Conservation (phyloP, 2,888 invertebrate genomes). For the Pristionchus arcanus region DNA sequence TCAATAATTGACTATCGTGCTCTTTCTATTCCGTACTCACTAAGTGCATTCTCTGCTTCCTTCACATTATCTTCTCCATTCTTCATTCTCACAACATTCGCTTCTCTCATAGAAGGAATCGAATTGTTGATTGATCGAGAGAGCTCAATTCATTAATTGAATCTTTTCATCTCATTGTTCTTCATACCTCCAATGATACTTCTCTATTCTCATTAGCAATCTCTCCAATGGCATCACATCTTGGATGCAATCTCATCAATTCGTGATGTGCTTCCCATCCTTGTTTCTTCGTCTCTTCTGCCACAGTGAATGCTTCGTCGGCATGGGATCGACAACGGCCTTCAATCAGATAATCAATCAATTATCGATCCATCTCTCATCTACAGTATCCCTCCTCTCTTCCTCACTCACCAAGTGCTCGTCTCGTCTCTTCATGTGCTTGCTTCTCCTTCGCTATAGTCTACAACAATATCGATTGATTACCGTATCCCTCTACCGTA, state of each 20-base stretch:
- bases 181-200: background rate
- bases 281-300: background rate
- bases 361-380: background rate
- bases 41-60: background rate
- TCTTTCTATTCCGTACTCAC: background rate
- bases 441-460: background rate
- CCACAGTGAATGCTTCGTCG: background rate
- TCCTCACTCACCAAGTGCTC: background rate
- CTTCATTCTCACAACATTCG: background rate
- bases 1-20: background rate
- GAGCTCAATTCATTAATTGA: background rate
- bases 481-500: slow-evolving; percentile 15
- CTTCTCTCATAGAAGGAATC: slow-evolving; percentile 9
- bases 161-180: background rate
- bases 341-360: background rate
- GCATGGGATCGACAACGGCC: slow-evolving; percentile 4
- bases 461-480: background rate
- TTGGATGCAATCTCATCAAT: background rate
- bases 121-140: background rate
- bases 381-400: slow-evolving; percentile 2
- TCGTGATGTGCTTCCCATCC: slow-evolving; percentile 30
- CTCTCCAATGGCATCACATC: slow-evolving; percentile 36
- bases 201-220: slow-evolving; percentile 15
- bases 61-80: slow-evolving; percentile 1
- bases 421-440: background rate